Evolutionary conservation across 2,888 invertebrate species (phyloP), one percentile per base, ranked within the genome.

Genomic region (Steinernema scapterisci): DNA sequence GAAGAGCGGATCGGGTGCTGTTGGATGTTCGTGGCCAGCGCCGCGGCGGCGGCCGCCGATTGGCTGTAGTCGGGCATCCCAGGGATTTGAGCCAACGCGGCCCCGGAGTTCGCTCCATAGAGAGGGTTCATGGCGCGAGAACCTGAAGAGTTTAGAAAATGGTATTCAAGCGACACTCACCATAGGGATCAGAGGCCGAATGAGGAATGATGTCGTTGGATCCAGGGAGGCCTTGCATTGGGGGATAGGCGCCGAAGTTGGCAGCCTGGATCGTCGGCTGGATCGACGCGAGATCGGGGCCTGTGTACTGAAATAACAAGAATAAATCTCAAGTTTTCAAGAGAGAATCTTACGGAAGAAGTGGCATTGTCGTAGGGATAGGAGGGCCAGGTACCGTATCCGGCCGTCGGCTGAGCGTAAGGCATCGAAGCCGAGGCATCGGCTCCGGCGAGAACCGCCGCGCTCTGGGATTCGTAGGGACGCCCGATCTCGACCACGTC

Each of bases 401-500:
- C 63, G 16, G 54, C 5, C 5, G 54, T 54, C 25, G 63, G 63
- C 63, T 63, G 63, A 9, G 63, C 2, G 31, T 63, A 63, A 16
- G 63, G 63, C 27, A 63, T 27, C 7, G 63, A 25, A 16, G 63
- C 63, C 27, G 63, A 54, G 23, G 25, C 25, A 25, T 54, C 63
- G n/a, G 63, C 27, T 25, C 31, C 63, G 13, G 63, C 16, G 31
- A 63, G 63, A 11, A 27, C 31, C 1, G 63, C 63, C 25, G 54
- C 2, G 31, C 6, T 25, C 38, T 38, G 38, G 38, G n/a, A n/a
- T 21, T 63, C 63, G 63, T 63, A 63, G 27, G 11, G 63, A 3
- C 63, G 63, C 6, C 63, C 63, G 27, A 63, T 63, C 63, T 63
- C 63, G 27, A 63, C 63, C 27, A 63, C 63, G 63, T 63, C 63